These are phyloP conservation scores for Chlorospingus semifuscus DNA, from an alignment of 2,797 vertebrate species.

Conservation along the genomic window DNA sequence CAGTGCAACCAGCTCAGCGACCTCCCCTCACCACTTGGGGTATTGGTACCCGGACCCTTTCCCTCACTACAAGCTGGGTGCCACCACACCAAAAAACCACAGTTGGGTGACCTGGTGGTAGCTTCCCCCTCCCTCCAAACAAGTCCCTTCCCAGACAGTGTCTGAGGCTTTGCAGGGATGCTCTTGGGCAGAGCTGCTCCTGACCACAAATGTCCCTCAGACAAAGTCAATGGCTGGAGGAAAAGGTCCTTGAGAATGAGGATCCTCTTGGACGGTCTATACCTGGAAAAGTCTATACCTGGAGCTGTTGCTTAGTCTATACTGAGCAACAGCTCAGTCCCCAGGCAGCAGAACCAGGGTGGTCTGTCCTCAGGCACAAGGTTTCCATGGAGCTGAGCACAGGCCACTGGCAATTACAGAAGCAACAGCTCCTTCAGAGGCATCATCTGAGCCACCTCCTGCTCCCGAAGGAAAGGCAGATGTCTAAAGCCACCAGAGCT, in stretches of 20 bases:
- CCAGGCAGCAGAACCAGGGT: neutral
- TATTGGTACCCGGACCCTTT: neutral
- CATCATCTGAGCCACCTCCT: neutral
- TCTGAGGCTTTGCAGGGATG: neutral
- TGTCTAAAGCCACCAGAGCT: neutral
- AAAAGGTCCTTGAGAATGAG: neutral
- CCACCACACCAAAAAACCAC: fast-evolving
- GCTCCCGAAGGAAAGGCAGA: neutral
- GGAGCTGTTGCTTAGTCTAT: no score
- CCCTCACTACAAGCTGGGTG: neutral
- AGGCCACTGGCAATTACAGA: neutral
- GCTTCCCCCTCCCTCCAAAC: neutral
- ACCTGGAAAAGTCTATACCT: neutral
- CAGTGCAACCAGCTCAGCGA: neutral
- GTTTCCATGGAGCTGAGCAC: neutral
- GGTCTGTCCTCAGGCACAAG: neutral
- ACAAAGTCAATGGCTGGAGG: neutral
- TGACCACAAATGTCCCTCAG: neutral
- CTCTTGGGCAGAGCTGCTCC: neutral
- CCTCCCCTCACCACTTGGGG: neutral
- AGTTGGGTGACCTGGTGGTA: neutral
- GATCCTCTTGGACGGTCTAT: neutral
- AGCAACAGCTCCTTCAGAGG: neutral
- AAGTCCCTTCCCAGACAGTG: fast-evolving
- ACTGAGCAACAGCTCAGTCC: neutral